Conservation (phyloP, 2,797 vertebrate species). For the Bufotes viridis region DNA sequence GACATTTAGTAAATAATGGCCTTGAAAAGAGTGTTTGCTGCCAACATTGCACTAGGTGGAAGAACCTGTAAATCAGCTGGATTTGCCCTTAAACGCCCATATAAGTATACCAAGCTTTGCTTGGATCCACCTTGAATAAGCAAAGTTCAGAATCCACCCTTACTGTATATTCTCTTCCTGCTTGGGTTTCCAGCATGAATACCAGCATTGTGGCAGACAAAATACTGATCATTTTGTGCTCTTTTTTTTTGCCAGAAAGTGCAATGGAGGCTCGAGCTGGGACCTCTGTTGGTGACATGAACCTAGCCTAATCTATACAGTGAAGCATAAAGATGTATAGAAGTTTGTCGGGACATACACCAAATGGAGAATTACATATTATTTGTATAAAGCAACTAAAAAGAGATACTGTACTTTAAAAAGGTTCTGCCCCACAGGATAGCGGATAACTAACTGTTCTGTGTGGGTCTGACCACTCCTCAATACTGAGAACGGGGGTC, state of each 20-base stretch:
- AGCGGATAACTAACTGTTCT: too few relatives aligned
- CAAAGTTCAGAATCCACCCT: not conserved
- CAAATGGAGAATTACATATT: not conserved
- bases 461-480: too few relatives aligned
- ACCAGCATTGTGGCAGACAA: too few relatives aligned
- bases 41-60: conserved; percentile 23
- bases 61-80: conserved; percentile 39
- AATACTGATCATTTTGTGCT: too few relatives aligned
- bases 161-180: not conserved
- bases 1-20: not conserved
- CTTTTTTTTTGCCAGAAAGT: too few relatives aligned
- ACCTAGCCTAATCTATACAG: not conserved
- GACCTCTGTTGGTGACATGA: too few relatives aligned
- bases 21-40: not conserved
- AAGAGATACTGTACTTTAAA: too few relatives aligned
- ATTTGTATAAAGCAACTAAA: too few relatives aligned
- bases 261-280: too few relatives aligned
- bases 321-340: not conserved
- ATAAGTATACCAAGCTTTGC: not conserved
- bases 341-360: not conserved
- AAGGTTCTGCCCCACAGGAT: too few relatives aligned
- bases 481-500: too few relatives aligned
- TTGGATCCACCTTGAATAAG: conserved; percentile 45
- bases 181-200: too few relatives aligned
- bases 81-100: conserved; percentile 24